A percentile compares a stretch with the other conserved stretches of the same genome.
These are phyloP conservation scores for Caradrina kadenii DNA, from an alignment of 2,888 invertebrate species.

Conservation along the genomic window DNA sequence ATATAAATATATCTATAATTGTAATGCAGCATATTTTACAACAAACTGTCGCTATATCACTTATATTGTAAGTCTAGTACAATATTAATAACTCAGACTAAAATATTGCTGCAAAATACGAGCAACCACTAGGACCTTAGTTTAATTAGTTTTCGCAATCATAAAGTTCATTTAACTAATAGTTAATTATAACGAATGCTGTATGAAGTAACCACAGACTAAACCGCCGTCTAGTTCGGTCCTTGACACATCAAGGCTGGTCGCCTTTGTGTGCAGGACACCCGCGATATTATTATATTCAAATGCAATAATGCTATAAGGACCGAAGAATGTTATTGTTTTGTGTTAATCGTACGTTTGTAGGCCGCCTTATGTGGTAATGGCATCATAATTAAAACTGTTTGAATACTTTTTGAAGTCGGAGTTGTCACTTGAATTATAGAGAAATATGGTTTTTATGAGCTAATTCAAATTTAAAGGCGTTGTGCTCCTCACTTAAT, in stretches of 20 bases:
- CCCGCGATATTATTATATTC: constrained; percentile 77
- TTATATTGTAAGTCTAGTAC: constrained; percentile 21
- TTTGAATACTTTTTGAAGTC: constrained; percentile 11
- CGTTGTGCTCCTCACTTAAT: too few species aligned
- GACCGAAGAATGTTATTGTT: constrained; percentile 79
- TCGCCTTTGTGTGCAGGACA: constrained; percentile 62
- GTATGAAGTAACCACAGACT: constrained; percentile 41
- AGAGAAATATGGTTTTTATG: too few species aligned
- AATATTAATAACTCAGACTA: constrained; percentile 23
- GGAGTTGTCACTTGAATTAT: constrained; percentile 8
- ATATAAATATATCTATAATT: background rate
- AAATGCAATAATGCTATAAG: constrained; percentile 74
- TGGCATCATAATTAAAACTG: constrained; percentile 19
- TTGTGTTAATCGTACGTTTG: constrained; percentile 44
- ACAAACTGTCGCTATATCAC: constrained; percentile 10
- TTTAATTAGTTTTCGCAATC: constrained; percentile 44
- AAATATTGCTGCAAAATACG: constrained; percentile 8
- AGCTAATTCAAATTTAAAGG: too few species aligned
- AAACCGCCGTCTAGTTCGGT: constrained; percentile 51
- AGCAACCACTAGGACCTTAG: background rate
- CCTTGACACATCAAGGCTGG: constrained; percentile 73
- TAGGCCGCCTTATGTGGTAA: constrained; percentile 19
- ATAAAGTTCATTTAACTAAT: constrained; percentile 12
- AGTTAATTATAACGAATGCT: constrained; percentile 37
- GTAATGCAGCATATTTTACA: background rate